Base-by-base conservation (phyloP, 2,113 vertebrate genomes). In the Indicator maculatus region DNA sequence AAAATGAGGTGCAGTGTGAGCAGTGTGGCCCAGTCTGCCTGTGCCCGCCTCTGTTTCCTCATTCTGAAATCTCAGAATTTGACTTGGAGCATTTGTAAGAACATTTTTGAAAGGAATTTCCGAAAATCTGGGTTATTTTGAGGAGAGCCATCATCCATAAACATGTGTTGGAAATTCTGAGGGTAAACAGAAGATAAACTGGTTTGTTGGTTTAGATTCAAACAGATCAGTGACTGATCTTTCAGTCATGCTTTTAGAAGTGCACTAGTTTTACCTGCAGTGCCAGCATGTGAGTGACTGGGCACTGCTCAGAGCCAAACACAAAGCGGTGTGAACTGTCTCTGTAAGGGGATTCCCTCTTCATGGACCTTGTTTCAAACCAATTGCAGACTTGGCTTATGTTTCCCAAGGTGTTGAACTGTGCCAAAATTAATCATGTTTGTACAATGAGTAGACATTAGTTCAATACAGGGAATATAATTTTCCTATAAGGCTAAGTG, bases 81-180 rank as follows among this genome's bases (percentile, higher is more conserved):
- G 7, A 44, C 55, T 66, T 60, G 38, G 14, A 33, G 38, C 50
- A 39, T 47, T 69, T 75, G 15, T 59, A 61, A n/a, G 4, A 45
- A 47, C 33, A 47, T 53, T 86, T 95, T 77, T 95, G 72, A 96
- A 95, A 69, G 58, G 33, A 56, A 33, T 74, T 90, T 93, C 70
- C 91, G 66, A 67, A 92, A 91, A 63, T 56, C 72, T 71, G 55
- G 41, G 66, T 91, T 90, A 45, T 91, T 97, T 94, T 92, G 88
- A 88, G 65, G 53, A 33, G 41, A 38, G 56, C 53, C 36, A 6
- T 78, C 38, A 30, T 89, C 88, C 86, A 66, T 86, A 81, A 95
- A 53, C 39, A 89, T 31, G 8, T 83, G 82, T 63, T 84, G 61
- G 64, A 95, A 36, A 15, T 78, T 92, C 83, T 31, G 56, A 71